These are phyloP conservation scores for Drosophila athabasca DNA, from an alignment of 1,140 invertebrate species.

Conservation along the genomic window DNA sequence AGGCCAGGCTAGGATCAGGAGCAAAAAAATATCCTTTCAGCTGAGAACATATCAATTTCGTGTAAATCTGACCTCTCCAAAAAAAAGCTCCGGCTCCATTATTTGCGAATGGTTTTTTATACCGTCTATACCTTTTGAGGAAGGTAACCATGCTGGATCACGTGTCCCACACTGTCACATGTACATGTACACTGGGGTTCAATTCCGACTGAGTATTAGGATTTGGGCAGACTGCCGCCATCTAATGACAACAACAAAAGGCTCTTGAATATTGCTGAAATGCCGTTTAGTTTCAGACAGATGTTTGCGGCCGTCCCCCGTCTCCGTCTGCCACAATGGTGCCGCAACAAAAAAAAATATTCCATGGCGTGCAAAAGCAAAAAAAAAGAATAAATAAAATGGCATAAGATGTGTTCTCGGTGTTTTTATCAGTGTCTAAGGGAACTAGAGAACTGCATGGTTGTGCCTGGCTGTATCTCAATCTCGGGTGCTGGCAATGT, in stretches of 20 bases:
- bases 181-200: neutral
- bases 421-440: constrained; percentile 34
- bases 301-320: constrained; percentile 20
- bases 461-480: constrained; percentile 37
- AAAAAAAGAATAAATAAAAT: constrained; percentile 1
- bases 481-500: constrained; percentile 19
- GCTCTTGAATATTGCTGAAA: constrained; percentile 55
- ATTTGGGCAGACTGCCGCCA: constrained; percentile 30
- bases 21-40: too few relatives aligned
- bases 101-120: too few relatives aligned
- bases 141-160: too few relatives aligned
- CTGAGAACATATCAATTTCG: too few relatives aligned
- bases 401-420: constrained; percentile 19
- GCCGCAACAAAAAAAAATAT: constrained; percentile 5
- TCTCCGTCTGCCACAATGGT: constrained; percentile 32
- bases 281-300: constrained; percentile 47
- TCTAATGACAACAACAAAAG: constrained; percentile 53
- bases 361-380: neutral
- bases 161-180: too few relatives aligned
- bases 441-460: constrained; percentile 33
- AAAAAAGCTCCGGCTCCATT: too few relatives aligned
- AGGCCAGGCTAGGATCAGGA: too few relatives aligned
- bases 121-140: too few relatives aligned
- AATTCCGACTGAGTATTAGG: neutral
- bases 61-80: too few relatives aligned